Percentiles rank a stretch among this genome's conserved stretches.
These are phyloP conservation scores for Ceratosolen solmsi DNA, from an alignment of 1,140 invertebrate genomes.

Conservation along the genomic window DNA sequence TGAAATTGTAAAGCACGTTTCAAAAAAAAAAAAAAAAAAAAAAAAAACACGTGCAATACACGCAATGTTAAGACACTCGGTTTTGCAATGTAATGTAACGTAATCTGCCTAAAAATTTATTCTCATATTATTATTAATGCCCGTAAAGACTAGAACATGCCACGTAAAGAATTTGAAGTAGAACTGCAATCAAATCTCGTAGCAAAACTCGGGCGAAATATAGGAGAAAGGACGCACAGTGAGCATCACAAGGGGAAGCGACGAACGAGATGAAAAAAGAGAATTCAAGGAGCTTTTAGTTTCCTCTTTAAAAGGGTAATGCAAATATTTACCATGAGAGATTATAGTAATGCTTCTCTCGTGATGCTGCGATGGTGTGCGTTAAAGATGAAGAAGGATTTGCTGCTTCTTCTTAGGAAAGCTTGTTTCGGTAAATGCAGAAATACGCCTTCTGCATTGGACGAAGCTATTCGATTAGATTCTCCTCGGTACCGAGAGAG, in stretches of 20 bases:
- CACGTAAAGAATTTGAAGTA: too few species aligned
- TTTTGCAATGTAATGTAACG: too few species aligned
- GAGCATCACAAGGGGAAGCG: neutral
- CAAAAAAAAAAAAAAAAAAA: too few species aligned
- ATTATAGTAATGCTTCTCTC: conserved; percentile 58
- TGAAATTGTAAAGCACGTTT: too few species aligned
- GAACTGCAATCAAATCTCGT: conserved; percentile 24
- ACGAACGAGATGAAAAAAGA: neutral
- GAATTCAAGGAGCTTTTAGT: conserved; percentile 53
- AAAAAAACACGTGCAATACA: too few species aligned
- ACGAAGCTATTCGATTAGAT: conserved; percentile 38
- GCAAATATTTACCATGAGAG: conserved; percentile 63
- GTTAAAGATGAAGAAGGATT: conserved; percentile 35
- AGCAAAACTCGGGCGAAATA: neutral
- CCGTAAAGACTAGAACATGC: too few species aligned
- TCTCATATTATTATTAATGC: too few species aligned
- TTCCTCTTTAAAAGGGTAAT: conserved; percentile 55
- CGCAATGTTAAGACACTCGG: too few species aligned
- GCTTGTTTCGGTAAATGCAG: conserved; percentile 51
- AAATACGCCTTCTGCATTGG: conserved; percentile 23
- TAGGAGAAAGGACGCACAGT: neutral
- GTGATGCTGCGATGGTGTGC: neutral
- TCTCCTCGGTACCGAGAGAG: neutral
- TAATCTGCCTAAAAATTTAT: too few species aligned
- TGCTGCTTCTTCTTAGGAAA: conserved; percentile 31